phyloP scores from a whole-genome alignment of 2,888 invertebrate species.

The Meghimatium bilineatum region DNA sequence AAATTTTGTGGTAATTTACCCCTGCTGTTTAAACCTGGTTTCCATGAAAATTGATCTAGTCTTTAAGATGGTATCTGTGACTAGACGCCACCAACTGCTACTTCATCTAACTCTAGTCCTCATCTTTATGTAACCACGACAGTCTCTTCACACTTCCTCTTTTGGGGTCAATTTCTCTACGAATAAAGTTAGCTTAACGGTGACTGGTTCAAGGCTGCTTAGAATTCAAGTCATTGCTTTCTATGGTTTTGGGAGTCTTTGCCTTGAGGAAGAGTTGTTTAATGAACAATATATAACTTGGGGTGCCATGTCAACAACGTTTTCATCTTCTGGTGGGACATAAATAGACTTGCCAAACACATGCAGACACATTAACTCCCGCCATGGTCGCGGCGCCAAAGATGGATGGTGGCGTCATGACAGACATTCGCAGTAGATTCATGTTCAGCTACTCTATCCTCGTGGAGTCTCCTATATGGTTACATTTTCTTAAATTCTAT shows the following conservation, averaged over 20 bases:
- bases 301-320: background rate
- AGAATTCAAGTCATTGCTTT: background rate
- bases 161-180: background rate
- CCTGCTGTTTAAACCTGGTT: background rate
- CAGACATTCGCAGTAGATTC: background rate
- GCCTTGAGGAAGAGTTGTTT: constrained; percentile 16
- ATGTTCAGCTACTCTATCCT: no score
- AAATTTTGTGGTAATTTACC: constrained; percentile 9
- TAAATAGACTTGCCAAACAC: constrained; percentile 25
- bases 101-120: background rate
- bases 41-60: background rate
- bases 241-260: background rate
- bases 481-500: no score
- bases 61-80: background rate
- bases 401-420: background rate
- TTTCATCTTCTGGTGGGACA: background rate
- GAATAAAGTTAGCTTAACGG: constrained; percentile 26
- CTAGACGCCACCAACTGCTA: background rate
- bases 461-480: no score
- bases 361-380: background rate
- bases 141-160: background rate
- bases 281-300: constrained; percentile 15
- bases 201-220: background rate
- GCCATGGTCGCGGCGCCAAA: background rate
- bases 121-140: background rate